phyloP scores from a whole-genome alignment of 2,113 vertebrate species.

The Egretta garzetta region DNA sequence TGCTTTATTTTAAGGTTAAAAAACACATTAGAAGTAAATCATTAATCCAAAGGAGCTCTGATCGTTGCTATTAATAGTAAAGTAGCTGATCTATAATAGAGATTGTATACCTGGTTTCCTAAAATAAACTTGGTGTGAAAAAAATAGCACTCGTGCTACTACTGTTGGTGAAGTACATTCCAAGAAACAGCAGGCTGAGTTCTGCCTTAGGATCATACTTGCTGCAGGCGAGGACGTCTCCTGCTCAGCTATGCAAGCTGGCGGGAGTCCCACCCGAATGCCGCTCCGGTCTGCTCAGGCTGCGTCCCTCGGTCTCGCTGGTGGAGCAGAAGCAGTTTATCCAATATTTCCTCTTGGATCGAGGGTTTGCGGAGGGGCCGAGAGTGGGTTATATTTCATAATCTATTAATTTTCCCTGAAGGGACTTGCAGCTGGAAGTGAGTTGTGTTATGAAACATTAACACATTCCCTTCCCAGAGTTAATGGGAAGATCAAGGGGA shows the following conservation, averaged over 20 bases:
- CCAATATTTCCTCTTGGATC: background rate
- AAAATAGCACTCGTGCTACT: background rate
- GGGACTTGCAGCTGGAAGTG: background rate
- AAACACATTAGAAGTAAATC: conserved; percentile 44
- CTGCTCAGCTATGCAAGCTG: background rate
- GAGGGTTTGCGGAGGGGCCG: background rate
- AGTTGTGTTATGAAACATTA: background rate
- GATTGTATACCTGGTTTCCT: background rate
- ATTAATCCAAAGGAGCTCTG: conserved; percentile 15
- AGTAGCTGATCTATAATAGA: background rate
- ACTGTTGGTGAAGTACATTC: background rate
- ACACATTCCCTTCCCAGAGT: background rate
- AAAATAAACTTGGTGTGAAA: conserved; percentile 20
- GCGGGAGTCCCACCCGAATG: fast-evolving
- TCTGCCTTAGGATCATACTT: background rate
- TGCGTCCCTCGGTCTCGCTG: background rate
- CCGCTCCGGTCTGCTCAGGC: background rate
- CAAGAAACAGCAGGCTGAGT: background rate
- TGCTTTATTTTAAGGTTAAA: conserved; percentile 54
- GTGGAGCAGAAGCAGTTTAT: background rate
- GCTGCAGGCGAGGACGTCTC: background rate
- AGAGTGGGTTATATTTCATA: background rate
- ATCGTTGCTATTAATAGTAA: conserved; percentile 53
- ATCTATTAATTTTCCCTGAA: background rate
- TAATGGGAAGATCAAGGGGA: background rate